phyloP scores from a whole-genome alignment of 2,797 vertebrate species.

The Prionace glauca region DNA sequence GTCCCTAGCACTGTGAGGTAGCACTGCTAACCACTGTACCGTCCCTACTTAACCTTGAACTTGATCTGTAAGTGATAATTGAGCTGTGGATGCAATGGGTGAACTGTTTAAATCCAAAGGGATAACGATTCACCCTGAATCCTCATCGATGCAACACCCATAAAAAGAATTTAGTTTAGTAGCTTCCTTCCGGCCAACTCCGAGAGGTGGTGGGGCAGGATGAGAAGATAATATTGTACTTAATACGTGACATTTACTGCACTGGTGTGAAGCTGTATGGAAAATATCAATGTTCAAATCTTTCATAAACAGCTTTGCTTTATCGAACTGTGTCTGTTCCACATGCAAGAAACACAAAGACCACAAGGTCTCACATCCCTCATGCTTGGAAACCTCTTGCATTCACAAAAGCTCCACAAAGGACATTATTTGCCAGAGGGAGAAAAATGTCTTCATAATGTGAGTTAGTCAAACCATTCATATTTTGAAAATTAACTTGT shows the following conservation, averaged over 20 bases:
- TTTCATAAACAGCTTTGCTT: neutral
- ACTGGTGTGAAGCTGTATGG: neutral
- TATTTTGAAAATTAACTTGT: neutral
- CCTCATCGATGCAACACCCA: neutral
- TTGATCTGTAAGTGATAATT: neutral
- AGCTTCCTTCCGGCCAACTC: too few relatives aligned
- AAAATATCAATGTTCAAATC: neutral
- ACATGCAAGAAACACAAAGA: neutral
- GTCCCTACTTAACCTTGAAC: too few relatives aligned
- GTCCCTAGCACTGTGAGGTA: too few relatives aligned
- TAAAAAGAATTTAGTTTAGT: neutral
- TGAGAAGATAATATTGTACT: neutral
- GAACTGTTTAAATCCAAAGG: neutral
- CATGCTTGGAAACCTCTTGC: neutral
- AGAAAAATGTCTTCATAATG: neutral
- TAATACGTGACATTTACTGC: neutral
- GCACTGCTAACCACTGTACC: too few relatives aligned
- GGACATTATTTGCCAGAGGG: neutral
- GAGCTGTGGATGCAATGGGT: too few relatives aligned
- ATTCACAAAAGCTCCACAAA: neutral
- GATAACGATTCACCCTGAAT: neutral
- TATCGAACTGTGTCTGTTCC: neutral
- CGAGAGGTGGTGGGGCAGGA: neutral
- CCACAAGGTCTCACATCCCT: neutral
- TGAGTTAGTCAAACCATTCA: neutral